Evolutionary conservation across 1,140 invertebrate species (phyloP), one percentile per base, ranked within the genome.

Genomic region (Zeugodacus cucurbitae): DNA sequence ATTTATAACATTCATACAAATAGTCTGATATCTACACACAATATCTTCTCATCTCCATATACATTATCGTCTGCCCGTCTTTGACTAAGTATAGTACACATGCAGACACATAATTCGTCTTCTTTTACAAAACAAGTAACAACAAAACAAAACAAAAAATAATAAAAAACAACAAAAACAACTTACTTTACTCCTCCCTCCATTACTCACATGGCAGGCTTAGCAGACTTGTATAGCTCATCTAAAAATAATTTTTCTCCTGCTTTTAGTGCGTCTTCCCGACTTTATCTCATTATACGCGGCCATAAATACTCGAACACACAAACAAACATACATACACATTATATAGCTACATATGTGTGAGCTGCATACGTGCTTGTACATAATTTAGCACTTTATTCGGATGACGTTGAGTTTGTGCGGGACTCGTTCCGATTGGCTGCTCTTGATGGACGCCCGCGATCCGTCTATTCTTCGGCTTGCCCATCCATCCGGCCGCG

Each of bases 221-320:
- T 87, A 48, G n/a, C 41, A 67, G 20, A n/a, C 59, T 62, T 32
- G 58, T 67, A 26, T 67, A 67, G 86, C 41, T 48, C 58, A 82
- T 82, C 74, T 82, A 6, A 70, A 62, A 62, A 70, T 87, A 34
- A 41, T 37, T 82, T 54, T 82, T 54, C 64, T 87, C 64, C 37
- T 26, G 86, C 59, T 67, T 87, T 48, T 87, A 48, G 86, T 67
- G 59, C 64, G 86, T 62, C 59, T 67, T 67, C 64, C 64, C 64
- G 86, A 70, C 59, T 87, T 87, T 67, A 67, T 67, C 59, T 87
- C 64, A 54, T 41, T 87, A 54, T 82, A 82, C 74, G 74, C 74
- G 17, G 74, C 74, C 74, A 82, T 82, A 82, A 82, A 82, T 82
- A 82, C 34, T 41, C 48, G 22, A 10, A 2, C 37, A 48, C 4